Conservation (phyloP, 2,888 invertebrate species). For the Eupithecia pulchellata region DNA sequence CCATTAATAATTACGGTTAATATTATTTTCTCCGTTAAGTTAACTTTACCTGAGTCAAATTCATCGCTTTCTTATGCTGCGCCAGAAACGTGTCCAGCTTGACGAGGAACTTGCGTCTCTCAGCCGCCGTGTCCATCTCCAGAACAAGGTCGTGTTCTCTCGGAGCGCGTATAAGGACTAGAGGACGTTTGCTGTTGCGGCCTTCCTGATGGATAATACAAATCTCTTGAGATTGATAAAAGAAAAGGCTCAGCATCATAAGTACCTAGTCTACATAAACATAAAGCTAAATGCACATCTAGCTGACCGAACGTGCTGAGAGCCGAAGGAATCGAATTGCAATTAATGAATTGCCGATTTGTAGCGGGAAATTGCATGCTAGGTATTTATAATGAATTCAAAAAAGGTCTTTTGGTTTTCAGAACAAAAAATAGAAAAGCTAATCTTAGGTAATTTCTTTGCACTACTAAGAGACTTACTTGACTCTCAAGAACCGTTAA, state of each 20-base stretch:
- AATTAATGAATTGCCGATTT: no score
- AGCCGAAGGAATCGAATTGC: not conserved
- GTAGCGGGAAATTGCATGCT: no score
- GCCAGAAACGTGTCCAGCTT: slow-evolving; percentile 94
- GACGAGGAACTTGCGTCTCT: slow-evolving; percentile 93
- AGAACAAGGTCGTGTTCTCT: slow-evolving; percentile 97
- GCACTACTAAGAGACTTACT: slow-evolving; percentile 71
- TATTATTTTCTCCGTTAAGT: not conserved
- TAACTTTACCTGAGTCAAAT: slow-evolving; percentile 87
- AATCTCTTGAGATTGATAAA: not conserved
- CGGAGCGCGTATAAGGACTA: slow-evolving; percentile 92
- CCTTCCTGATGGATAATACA: slow-evolving; percentile 78
- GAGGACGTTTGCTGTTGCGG: slow-evolving; percentile 90
- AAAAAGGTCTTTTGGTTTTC: no score
- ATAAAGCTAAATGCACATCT: not conserved
- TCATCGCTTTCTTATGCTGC: slow-evolving; percentile 93
- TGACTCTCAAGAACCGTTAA: slow-evolving; percentile 96
- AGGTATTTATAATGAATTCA: no score
- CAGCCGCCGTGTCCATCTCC: slow-evolving; percentile 93
- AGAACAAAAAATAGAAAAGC: no score
- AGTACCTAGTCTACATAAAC: not conserved
- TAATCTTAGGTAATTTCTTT: not conserved
- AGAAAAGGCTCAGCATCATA: not conserved
- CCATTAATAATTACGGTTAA: no score
- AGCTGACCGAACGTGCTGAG: no score